These are phyloP conservation scores for Neolamprologus cancellatus DNA, from an alignment of 2,113 vertebrate species.

Conservation along the genomic window DNA sequence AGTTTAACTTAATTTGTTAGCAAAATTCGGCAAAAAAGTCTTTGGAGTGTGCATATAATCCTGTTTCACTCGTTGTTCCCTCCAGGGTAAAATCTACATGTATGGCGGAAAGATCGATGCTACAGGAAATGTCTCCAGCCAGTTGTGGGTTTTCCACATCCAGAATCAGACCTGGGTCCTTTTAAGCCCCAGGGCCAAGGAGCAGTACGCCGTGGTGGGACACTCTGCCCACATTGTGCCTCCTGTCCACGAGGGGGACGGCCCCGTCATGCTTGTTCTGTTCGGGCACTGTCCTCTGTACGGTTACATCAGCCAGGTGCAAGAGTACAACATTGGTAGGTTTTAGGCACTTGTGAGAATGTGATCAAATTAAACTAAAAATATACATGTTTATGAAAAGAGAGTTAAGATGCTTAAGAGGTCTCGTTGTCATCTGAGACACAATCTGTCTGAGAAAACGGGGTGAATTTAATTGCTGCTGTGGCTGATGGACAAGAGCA, in stretches of 20 bases:
- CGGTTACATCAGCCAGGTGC: constrained; percentile 91
- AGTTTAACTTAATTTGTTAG: background rate
- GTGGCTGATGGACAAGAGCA: background rate
- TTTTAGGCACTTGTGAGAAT: background rate
- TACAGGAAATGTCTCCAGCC: constrained; percentile 88
- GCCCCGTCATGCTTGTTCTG: constrained; percentile 84
- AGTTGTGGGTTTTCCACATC: constrained; percentile 89
- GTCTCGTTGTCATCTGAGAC: background rate
- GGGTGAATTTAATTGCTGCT: background rate
- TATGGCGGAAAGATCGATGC: constrained; percentile 95
- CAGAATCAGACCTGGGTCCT: constrained; percentile 82
- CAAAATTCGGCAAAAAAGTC: background rate
- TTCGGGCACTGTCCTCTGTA: constrained; percentile 96
- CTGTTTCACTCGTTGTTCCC: background rate
- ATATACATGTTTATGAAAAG: background rate
- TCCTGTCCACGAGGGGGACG: constrained; percentile 43
- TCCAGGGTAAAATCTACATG: constrained; percentile 92
- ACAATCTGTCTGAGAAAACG: background rate
- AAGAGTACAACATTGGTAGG: constrained; percentile 90
- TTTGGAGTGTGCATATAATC: background rate
- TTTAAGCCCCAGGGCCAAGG: constrained; percentile 72
- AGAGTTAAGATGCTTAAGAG: background rate
- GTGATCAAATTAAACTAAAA: background rate
- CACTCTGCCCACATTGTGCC: constrained; percentile 88
- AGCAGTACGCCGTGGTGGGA: constrained; percentile 92